These are phyloP conservation scores for Allygus modestus DNA, from an alignment of 2,888 invertebrate species.

Conservation along the genomic window DNA sequence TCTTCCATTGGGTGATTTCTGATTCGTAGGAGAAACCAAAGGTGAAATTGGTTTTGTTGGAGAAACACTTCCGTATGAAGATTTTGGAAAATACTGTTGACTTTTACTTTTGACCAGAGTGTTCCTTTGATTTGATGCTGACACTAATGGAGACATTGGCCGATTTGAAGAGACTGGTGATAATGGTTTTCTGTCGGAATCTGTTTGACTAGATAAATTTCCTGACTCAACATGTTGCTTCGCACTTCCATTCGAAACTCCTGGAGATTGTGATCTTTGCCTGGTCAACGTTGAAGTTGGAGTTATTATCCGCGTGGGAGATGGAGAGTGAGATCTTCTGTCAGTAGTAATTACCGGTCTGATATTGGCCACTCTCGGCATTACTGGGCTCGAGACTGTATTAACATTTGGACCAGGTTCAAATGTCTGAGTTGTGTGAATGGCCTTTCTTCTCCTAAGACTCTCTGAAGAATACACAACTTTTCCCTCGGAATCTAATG, in stretches of 20 bases:
- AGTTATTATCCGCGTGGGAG: conserved; percentile 65
- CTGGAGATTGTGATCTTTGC: conserved; percentile 16
- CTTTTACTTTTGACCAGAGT: conserved; percentile 60
- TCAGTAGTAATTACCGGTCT: conserved; percentile 65
- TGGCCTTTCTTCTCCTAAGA: conserved; percentile 86
- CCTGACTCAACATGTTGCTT: conserved; percentile 45
- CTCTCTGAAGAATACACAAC: conserved; percentile 94
- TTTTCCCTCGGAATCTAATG: conserved; percentile 91
- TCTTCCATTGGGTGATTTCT: conserved; percentile 40
- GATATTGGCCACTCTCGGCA: conserved; percentile 71
- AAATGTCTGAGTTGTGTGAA: conserved; percentile 85
- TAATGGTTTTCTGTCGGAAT: conserved; percentile 50
- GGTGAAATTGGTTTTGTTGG: conserved; percentile 62
- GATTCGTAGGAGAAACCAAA: conserved; percentile 58
- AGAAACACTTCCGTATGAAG: conserved; percentile 64
- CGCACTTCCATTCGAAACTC: conserved; percentile 48
- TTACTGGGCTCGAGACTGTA: conserved; percentile 78
- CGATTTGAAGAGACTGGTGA: conserved; percentile 62
- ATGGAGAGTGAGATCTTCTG: conserved; percentile 63
- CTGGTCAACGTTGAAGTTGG: conserved; percentile 60
- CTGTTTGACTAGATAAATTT: conserved; percentile 50
- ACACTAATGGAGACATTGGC: conserved; percentile 63
- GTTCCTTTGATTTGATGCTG: conserved; percentile 60
- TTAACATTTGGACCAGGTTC: conserved; percentile 93
- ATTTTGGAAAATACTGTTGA: conserved; percentile 68